Conservation (phyloP, 2,888 invertebrate genomes). For the Volucella zonaria region DNA sequence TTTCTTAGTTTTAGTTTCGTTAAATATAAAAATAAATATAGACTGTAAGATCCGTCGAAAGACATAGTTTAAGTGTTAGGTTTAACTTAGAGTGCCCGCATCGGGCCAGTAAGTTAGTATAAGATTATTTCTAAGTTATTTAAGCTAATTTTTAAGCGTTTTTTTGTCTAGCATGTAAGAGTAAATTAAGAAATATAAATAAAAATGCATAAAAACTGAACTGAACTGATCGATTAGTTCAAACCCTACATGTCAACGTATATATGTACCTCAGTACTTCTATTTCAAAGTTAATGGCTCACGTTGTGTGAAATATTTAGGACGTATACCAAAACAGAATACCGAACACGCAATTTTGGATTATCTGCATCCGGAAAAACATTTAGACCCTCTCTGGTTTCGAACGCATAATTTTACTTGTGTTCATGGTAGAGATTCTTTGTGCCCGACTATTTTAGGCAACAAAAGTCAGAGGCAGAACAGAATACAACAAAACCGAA, state of each 20-base stretch:
- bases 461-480: constrained; percentile 19
- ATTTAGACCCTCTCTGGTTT: constrained; percentile 8
- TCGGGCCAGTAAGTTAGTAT: too few relatives aligned
- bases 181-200: too few relatives aligned
- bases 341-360: constrained; percentile 62
- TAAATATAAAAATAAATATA: too few relatives aligned
- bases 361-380: constrained; percentile 47
- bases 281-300: constrained; percentile 22
- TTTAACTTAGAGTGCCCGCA: too few relatives aligned
- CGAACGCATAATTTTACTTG: constrained; percentile 19
- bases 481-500: constrained; percentile 14
- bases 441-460: not conserved
- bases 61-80: too few relatives aligned
- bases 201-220: too few relatives aligned
- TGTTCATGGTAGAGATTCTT: constrained; percentile 8
- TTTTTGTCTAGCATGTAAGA: too few relatives aligned
- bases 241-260: not conserved
- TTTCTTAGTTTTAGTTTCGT: too few relatives aligned
- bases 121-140: too few relatives aligned
- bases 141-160: too few relatives aligned
- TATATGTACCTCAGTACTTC: not conserved
- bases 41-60: too few relatives aligned
- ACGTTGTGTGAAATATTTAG: constrained; percentile 16
- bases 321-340: constrained; percentile 49
- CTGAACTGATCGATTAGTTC: too few relatives aligned